Evolutionary conservation across 2,113 vertebrate species (phyloP).

Genomic region (Corythornis madagascariensis): DNA sequence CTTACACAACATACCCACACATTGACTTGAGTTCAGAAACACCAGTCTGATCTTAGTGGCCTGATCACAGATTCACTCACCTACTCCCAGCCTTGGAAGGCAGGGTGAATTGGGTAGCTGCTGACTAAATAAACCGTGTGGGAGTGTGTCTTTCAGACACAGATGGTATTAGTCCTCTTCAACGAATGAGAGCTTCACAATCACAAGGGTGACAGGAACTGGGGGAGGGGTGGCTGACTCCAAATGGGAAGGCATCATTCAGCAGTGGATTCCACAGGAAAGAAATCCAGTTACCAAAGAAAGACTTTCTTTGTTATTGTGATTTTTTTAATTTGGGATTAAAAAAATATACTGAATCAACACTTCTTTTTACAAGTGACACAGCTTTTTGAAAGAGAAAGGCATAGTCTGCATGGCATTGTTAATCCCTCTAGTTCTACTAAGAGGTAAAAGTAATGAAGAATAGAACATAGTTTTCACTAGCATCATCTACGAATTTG

Average conservation of each 20-base stretch:
- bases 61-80: conserved; percentile 36
- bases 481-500: background rate
- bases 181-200: conserved; percentile 15
- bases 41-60: background rate
- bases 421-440: background rate
- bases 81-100: conserved; percentile 31
- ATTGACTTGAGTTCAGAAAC: background rate
- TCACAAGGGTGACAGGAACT: background rate
- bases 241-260: background rate
- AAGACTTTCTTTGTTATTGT: background rate
- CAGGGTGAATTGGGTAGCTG: background rate
- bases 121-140: conserved; percentile 32
- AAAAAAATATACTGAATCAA: conserved; percentile 1
- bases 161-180: conserved; percentile 50
- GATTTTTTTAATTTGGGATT: background rate
- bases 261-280: background rate
- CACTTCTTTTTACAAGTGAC: background rate
- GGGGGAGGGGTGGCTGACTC: background rate
- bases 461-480: background rate
- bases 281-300: background rate
- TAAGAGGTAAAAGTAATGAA: background rate
- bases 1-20: conserved; percentile 27
- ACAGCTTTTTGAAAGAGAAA: background rate
- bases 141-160: conserved; percentile 49
- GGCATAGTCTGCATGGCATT: background rate